These are phyloP conservation scores for Rissa tridactyla DNA, from an alignment of 2,113 vertebrate genomes.

Conservation along the genomic window DNA sequence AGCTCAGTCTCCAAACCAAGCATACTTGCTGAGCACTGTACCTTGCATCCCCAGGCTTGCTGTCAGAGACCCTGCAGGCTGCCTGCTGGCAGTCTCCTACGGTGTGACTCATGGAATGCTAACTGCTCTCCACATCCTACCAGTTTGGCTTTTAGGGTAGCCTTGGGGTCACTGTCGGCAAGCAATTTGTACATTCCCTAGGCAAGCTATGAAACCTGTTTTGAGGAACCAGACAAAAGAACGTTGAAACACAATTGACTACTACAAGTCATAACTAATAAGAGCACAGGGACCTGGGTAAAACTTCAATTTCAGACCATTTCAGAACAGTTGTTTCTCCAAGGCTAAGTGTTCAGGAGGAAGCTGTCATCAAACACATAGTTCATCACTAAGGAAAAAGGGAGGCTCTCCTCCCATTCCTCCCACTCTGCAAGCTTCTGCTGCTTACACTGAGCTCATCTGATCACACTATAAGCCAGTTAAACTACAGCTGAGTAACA, in stretches of 20 bases:
- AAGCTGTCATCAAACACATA: not conserved
- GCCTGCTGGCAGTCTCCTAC: not conserved
- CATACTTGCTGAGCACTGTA: accelerated
- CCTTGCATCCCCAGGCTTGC: not conserved
- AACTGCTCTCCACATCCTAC: not conserved
- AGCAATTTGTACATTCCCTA: not conserved
- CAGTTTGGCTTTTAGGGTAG: not conserved
- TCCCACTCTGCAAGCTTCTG: not conserved
- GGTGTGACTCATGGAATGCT: not conserved
- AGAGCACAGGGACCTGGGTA: not conserved
- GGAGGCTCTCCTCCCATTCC: not conserved
- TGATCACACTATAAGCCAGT: not conserved
- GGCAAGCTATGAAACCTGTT: not conserved
- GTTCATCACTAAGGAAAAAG: not conserved
- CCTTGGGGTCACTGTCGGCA: not conserved
- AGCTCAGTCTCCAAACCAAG: not conserved
- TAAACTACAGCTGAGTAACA: not conserved
- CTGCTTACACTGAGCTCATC: not conserved
- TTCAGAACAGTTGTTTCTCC: not conserved
- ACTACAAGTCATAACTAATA: not conserved
- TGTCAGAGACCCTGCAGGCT: not conserved
- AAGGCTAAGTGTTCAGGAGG: not conserved
- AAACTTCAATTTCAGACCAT: not conserved
- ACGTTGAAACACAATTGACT: not conserved
- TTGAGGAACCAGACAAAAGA: not conserved